A percentile compares a stretch with the other conserved stretches of the same genome.
Evolutionary conservation across 2,888 invertebrate genomes (phyloP).

Genomic region (Hartigia nigra): DNA sequence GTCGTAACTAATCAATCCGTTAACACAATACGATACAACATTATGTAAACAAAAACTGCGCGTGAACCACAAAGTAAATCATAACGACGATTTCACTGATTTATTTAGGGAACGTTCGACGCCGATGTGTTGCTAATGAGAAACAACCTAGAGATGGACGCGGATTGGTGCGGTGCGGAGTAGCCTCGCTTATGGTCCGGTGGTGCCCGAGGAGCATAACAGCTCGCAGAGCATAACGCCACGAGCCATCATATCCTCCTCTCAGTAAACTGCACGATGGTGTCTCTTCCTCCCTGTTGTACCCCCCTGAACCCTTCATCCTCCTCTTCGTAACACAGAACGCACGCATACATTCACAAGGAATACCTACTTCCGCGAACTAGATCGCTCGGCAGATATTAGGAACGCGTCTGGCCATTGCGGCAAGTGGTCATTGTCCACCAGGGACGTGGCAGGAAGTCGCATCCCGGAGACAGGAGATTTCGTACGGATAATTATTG

Average conservation of each 20-base stretch:
- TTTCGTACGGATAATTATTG: conserved; percentile 56
- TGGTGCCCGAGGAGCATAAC: conserved; percentile 65
- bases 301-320: conserved; percentile 31
- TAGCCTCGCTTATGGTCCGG: conserved; percentile 63
- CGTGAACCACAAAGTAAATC: background rate
- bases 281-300: conserved; percentile 29
- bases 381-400: conserved; percentile 58
- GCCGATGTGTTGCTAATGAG: conserved; percentile 63
- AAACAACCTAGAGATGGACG: conserved; percentile 42
- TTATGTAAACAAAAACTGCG: background rate
- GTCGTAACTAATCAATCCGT: background rate
- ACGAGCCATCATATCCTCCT: conserved; percentile 65
- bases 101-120: conserved; percentile 48
- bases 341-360: conserved; percentile 34
- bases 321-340: conserved; percentile 26
- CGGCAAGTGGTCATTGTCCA: conserved; percentile 61
- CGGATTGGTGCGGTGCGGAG: conserved; percentile 45
- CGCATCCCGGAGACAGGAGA: conserved; percentile 45
- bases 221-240: conserved; percentile 64
- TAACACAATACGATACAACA: background rate
- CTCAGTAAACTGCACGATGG: conserved; percentile 46
- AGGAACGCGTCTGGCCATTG: conserved; percentile 51
- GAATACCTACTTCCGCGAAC: conserved; percentile 57
- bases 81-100: conserved; percentile 25
- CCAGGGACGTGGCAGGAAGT: conserved; percentile 50